Evolutionary conservation across 92 coral and sea anemone species (phyloP).

Genomic region (Micromussa lordhowensis): DNA sequence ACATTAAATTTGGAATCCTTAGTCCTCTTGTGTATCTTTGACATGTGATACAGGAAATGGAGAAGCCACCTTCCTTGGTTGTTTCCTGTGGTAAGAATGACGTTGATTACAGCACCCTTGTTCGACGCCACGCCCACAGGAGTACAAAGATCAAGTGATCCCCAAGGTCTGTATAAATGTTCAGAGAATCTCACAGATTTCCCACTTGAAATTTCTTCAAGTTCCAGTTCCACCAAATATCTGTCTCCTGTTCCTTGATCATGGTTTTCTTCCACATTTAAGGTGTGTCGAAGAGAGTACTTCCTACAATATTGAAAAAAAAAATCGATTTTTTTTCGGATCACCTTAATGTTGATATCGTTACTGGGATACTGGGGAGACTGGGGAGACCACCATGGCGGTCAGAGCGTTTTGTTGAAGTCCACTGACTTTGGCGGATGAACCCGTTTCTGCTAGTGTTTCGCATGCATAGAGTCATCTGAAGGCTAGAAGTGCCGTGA

Average conservation of each 20-base stretch:
- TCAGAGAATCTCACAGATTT: conserved; percentile 77
- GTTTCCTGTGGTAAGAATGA: conserved; percentile 81
- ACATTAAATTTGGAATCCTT: conserved; percentile 78
- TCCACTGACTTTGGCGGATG: too few relatives aligned
- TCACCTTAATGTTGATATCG: not conserved
- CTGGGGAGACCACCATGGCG: too few relatives aligned
- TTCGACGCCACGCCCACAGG: conserved; percentile 84
- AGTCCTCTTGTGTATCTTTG: conserved; percentile 68
- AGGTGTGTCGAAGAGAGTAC: conserved; percentile 52
- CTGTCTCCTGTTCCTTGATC: conserved; percentile 69
- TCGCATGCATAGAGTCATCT: too few relatives aligned
- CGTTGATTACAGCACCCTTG: conserved; percentile 71
- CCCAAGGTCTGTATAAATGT: conserved; percentile 70
- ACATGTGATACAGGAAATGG: conserved; percentile 84
- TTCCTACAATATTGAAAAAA: conserved; percentile 39
- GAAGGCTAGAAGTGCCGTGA: too few relatives aligned
- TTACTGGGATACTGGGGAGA: too few relatives aligned
- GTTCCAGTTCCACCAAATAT: conserved; percentile 81
- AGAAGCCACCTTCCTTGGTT: conserved; percentile 90
- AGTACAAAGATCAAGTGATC: conserved; percentile 51
- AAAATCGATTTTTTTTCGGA: not conserved
- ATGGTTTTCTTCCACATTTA: conserved; percentile 83
- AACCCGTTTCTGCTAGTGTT: too few relatives aligned
- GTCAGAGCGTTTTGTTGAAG: too few relatives aligned
- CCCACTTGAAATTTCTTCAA: conserved; percentile 46